Conservation (phyloP, 2,113 vertebrate genomes). For the Daboia siamensis region DNA sequence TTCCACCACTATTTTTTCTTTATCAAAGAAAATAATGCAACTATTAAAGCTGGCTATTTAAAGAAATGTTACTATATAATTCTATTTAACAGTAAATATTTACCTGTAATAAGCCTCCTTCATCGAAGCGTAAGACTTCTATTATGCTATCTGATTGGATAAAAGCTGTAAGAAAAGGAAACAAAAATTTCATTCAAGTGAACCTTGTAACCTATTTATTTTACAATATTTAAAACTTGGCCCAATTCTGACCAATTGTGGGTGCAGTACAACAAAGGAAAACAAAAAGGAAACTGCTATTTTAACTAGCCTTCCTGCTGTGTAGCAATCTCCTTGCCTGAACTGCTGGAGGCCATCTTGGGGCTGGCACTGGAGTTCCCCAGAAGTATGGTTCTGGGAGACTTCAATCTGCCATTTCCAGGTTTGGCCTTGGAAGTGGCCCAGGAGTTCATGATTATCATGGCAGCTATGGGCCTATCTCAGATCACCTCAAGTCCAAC, state of each 20-base stretch:
- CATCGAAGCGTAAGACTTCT: constrained; percentile 96
- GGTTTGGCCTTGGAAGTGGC: background rate
- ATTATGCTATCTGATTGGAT: constrained; percentile 96
- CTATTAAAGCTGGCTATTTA: background rate
- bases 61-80: background rate
- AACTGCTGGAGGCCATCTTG: background rate
- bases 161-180: constrained; percentile 81
- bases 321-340: background rate
- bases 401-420: background rate
- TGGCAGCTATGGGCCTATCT: background rate
- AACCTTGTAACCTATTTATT: background rate
- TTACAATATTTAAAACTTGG: background rate
- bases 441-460: background rate
- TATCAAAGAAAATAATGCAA: background rate
- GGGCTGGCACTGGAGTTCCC: background rate
- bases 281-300: background rate
- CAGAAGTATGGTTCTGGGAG: background rate
- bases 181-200: background rate
- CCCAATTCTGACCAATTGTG: background rate
- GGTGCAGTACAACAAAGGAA: background rate
- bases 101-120: constrained; percentile 94
- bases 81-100: constrained; percentile 17
- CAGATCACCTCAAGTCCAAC: background rate
- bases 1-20: background rate
- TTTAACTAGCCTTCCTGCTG: background rate